Base-by-base conservation (phyloP, 2,113 vertebrate genomes). In the Brachionichthys hirsutus region DNA sequence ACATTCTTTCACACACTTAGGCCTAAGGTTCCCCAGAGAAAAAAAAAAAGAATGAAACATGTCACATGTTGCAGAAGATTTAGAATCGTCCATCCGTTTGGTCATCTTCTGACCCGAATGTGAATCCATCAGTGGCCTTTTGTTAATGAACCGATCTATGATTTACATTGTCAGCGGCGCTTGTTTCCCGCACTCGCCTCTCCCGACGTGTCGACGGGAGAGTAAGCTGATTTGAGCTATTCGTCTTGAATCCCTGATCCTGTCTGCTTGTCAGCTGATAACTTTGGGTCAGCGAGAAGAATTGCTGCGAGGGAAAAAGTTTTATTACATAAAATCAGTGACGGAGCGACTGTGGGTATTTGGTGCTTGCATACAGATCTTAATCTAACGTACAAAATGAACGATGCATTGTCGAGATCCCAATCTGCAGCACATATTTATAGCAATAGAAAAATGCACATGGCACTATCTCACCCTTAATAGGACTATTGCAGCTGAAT, bases 141-240 rank as follows among this genome's bases (percentile, higher is more conserved):
- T 76, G 70, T 64, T 84, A 85, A 87, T 87, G 83, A 85, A 81
- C 83, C 81, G 83, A 85, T 82, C 77, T 80, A 80, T 88, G 85
- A 84, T 83, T 89, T 78, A 86, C 73, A 45, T 77, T 47, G 69
- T 86, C 83, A 66, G 54, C 56, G 54, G 46, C 77, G 62, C 71
- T 84, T 17, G 53, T 70, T 84, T 85, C 82, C 64, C 55, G 53
- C 74, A 30, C 46, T 55, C 3, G 69, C 74, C 42, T 59, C 70
- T 64, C 2, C 1, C 54, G 81, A 82, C 85, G 63, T 82, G 85
- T 85, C 85, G 85, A 87, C 70, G 43, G 66, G 59, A 8, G 67
- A 62, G 48, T 77, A 77, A 75, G 67, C 83, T 77, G 80, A 84
- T 81, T 85, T 77, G 68, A 54, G 69, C 69, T 80, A 64, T 79